A percentile compares a stretch with the other conserved stretches of the same genome.
These are phyloP conservation scores for Cataglyphis hispanica DNA, from an alignment of 1,140 invertebrate genomes.

Conservation along the genomic window DNA sequence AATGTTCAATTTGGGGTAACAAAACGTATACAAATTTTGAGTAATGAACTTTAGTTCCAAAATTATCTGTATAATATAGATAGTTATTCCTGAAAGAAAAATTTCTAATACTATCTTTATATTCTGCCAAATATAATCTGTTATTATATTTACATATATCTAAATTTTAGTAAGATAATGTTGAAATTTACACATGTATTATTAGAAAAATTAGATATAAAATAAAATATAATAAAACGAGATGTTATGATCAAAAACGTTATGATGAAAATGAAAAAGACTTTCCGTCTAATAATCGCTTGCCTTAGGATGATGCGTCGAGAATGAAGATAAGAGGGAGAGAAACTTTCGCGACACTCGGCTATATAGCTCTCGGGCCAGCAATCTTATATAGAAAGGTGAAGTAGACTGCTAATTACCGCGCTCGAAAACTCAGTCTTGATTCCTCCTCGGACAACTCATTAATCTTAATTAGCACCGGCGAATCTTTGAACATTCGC, in stretches of 20 bases:
- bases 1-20: neutral
- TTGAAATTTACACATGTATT: neutral
- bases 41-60: neutral
- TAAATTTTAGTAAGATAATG: neutral
- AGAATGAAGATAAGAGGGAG: slow-evolving; percentile 32
- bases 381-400: slow-evolving; percentile 45
- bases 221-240: neutral
- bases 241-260: no score
- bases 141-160: neutral
- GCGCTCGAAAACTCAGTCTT: slow-evolving; percentile 50
- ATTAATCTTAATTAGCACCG: slow-evolving; percentile 66
- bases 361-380: neutral
- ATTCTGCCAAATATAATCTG: neutral
- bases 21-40: slow-evolving; percentile 23
- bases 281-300: slow-evolving; percentile 50
- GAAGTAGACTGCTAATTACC: slow-evolving; percentile 65
- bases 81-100: slow-evolving; percentile 4
- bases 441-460: slow-evolving; percentile 66
- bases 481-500: slow-evolving; percentile 41
- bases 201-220: neutral
- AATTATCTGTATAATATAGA: slow-evolving; percentile 19
- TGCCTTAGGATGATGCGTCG: slow-evolving; percentile 36
- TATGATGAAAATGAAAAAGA: slow-evolving; percentile 1
- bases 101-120: neutral
- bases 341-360: slow-evolving; percentile 50